These are phyloP conservation scores for Vulpes ferrilata DNA, from an alignment of 2,113 vertebrate genomes.

Conservation along the genomic window DNA sequence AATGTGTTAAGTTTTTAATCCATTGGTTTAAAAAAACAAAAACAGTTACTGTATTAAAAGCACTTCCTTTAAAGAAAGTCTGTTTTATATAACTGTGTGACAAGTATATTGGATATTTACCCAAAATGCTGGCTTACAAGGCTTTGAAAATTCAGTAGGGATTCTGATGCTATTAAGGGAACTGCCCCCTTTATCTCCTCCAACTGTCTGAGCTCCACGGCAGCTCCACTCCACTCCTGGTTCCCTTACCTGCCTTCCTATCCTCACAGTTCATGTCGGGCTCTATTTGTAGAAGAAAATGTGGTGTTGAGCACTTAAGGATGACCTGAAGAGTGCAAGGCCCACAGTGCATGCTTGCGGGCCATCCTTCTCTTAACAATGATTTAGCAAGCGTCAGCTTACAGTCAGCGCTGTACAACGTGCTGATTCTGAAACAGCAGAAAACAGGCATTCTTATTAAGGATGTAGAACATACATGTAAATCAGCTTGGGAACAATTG, in stretches of 20 bases:
- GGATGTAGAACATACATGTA: neutral
- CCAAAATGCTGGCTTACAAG: neutral
- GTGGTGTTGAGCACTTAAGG: neutral
- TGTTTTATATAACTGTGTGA: slow-evolving; percentile 69
- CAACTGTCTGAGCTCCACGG: neutral
- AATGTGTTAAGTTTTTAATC: slow-evolving; percentile 83
- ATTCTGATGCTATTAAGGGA: neutral
- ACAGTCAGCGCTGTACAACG: neutral
- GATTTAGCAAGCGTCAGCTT: neutral
- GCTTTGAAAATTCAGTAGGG: slow-evolving; percentile 4
- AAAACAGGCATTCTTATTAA: neutral
- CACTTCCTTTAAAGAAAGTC: slow-evolving; percentile 75
- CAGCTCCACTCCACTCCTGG: neutral
- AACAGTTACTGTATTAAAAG: slow-evolving; percentile 66
- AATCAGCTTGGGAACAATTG: neutral
- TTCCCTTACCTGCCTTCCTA: neutral
- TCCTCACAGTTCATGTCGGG: neutral
- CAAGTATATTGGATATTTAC: slow-evolving; percentile 56
- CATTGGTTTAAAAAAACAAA: slow-evolving; percentile 61
- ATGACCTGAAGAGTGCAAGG: neutral
- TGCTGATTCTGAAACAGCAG: neutral
- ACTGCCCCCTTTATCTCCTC: neutral
- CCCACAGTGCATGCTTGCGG: neutral
- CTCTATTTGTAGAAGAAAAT: neutral
- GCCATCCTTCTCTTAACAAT: neutral